Evolutionary conservation across 1,140 invertebrate genomes (phyloP).

Genomic region (Lepidostoma basale): DNA sequence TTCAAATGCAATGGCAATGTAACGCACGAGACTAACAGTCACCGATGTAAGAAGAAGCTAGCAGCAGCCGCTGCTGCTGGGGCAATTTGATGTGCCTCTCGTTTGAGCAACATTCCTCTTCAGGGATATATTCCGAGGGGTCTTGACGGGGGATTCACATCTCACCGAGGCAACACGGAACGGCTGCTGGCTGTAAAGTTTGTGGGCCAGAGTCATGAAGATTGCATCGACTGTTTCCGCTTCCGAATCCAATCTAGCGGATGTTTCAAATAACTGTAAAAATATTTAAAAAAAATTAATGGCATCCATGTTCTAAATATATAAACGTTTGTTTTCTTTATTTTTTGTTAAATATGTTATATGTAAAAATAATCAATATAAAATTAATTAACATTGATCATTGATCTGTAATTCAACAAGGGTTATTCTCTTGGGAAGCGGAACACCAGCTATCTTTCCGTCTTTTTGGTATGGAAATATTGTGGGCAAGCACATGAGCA

Average conservation of each 20-base stretch:
- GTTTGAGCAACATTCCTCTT: not conserved
- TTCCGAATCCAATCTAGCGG: constrained; percentile 76
- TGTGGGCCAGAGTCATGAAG: constrained; percentile 83
- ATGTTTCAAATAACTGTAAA: constrained; percentile 77
- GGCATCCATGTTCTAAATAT: too few species aligned
- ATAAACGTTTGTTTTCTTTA: constrained; percentile 1
- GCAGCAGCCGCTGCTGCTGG: constrained; percentile 6
- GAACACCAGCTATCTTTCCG: too few species aligned
- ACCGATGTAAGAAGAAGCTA: too few species aligned
- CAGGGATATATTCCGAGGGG: not conserved
- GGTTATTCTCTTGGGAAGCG: too few species aligned
- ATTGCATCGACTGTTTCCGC: constrained; percentile 83
- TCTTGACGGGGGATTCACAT: constrained; percentile 15
- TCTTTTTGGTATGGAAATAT: too few species aligned
- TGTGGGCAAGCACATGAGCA: too few species aligned
- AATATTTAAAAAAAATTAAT: not conserved
- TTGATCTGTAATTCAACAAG: too few species aligned
- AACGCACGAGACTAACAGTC: too few species aligned
- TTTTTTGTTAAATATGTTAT: not conserved
- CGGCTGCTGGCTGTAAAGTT: constrained; percentile 70
- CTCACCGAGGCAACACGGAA: constrained; percentile 56
- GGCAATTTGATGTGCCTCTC: not conserved
- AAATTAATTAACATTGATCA: too few species aligned
- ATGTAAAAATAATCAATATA: not conserved
- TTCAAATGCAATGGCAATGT: too few species aligned